Conservation (phyloP, 2,113 vertebrate genomes). For the Hiodon alosoides region DNA sequence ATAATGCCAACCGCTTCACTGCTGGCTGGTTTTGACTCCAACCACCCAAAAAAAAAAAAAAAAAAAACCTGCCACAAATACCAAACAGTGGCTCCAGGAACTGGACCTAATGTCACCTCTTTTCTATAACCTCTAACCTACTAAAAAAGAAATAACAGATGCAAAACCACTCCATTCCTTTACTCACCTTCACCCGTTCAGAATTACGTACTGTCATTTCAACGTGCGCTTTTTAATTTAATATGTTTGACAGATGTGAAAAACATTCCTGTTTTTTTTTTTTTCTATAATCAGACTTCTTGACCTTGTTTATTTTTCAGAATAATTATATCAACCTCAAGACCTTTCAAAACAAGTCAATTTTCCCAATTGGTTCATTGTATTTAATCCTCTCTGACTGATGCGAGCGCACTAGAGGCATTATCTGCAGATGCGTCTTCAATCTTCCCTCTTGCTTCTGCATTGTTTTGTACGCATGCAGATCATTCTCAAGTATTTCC, state of each 20-base stretch:
- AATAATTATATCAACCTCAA: too few relatives aligned
- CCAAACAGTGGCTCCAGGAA: conserved; percentile 2
- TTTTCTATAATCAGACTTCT: not conserved
- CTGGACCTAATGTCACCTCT: not conserved
- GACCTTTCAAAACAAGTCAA: too few relatives aligned
- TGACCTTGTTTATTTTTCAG: too few relatives aligned
- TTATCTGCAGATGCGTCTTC: too few relatives aligned
- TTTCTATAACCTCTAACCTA: not conserved
- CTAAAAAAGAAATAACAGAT: not conserved
- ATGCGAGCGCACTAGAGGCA: too few relatives aligned
- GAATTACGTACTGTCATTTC: not conserved
- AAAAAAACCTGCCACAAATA: not conserved
- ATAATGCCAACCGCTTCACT: not conserved
- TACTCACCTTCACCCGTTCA: not conserved
- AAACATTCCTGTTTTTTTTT: not conserved
- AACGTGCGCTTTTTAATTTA: not conserved
- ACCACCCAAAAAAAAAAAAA: not conserved
- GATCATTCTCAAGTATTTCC: too few relatives aligned
- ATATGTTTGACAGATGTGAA: not conserved
- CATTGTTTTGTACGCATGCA: too few relatives aligned
- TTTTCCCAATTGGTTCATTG: too few relatives aligned
- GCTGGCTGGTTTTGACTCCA: not conserved
- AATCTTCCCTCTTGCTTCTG: too few relatives aligned
- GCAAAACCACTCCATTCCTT: not conserved
- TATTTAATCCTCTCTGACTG: too few relatives aligned